Base-by-base conservation (phyloP, 2,797 vertebrate species). In the Argentina silus region DNA sequence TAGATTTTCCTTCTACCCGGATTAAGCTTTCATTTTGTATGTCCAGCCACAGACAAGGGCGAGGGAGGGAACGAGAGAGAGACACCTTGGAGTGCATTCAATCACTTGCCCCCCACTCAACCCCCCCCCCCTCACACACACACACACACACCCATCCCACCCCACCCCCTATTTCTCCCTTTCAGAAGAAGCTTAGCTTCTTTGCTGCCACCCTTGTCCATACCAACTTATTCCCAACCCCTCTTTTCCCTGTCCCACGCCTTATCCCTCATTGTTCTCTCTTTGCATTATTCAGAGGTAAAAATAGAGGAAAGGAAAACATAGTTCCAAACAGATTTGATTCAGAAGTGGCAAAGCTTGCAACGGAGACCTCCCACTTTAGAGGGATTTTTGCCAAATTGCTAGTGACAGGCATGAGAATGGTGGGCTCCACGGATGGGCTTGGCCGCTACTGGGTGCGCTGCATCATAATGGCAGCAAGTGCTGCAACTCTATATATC, bases 1-100 rank as follows among this genome's bases (percentile, higher is more conserved):
- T 92, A 85, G 89, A 90, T 92, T 92, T 94, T 90, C 88, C 84
- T 86, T 93, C 90, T 86, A 87, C 92, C 91, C 77, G 84, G 88
- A 92, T 94, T 92, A 92, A 81, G 83, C 85, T 85, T 89, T 89
- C 78, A 92, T 94, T 91, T 90, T 79, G 87, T 91, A 83, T 81
- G 77, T 89, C 81, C 80, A 80, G 86, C 83, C 77, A 83, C 84
- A 83, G 82, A 90, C 81, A 81, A 78, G 78, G 79, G 85, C 81
- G 70, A 73, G 77, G 72, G 75, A 73, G 65, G 74, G 65, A 70
- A 79, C 75, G 74, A 17, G 19, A 72, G 82, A 85, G 81, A 79
- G 87, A 82, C 63, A 67, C 71, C 74, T 89, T 80, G 86, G 81
- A 80, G 76, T 84, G 70, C 83, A 85, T 79, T 87, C 77, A 86